Evolutionary conservation across 1,140 invertebrate genomes (phyloP).

Genomic region (Camponotus vicinus): DNA sequence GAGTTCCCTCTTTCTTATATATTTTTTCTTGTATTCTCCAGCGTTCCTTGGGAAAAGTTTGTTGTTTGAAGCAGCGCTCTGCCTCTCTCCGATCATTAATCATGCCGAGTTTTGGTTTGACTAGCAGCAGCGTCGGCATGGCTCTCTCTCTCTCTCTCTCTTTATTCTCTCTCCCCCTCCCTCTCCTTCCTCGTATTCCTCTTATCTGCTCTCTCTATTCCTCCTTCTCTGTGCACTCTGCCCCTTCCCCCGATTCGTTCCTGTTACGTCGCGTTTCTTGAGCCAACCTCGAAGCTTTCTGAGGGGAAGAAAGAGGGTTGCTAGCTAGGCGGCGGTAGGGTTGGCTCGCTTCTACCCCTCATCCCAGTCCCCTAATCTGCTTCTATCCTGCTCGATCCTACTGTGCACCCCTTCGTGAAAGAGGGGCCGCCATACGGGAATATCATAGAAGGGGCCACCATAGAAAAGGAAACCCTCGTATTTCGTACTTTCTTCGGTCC

Average conservation of each 20-base stretch:
- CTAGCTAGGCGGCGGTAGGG: constrained; percentile 44
- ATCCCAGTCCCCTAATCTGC: constrained; percentile 65
- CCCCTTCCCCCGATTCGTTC: constrained; percentile 67
- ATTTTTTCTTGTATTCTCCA: constrained; percentile 87
- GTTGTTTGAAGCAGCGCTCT: constrained; percentile 88
- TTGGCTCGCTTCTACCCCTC: constrained; percentile 65
- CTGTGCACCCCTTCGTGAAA: constrained; percentile 44
- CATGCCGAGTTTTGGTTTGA: constrained; percentile 89
- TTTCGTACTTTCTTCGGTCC: constrained; percentile 39
- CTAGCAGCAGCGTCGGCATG: constrained; percentile 84
- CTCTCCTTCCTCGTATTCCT: constrained; percentile 72
- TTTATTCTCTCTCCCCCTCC: constrained; percentile 57
- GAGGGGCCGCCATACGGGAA: constrained; percentile 64
- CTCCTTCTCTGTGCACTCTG: constrained; percentile 61
- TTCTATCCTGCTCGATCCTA: constrained; percentile 43
- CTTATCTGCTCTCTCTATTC: constrained; percentile 71
- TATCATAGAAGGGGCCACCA: constrained; percentile 71
- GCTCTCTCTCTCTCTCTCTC: constrained; percentile 37
- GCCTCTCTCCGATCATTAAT: constrained; percentile 88
- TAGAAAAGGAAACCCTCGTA: constrained; percentile 68
- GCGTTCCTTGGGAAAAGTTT: constrained; percentile 88
- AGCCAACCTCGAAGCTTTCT: constrained; percentile 70
- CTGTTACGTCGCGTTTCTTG: constrained; percentile 73
- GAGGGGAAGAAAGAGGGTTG: constrained; percentile 73
- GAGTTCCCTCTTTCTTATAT: constrained; percentile 87